Percentiles rank a stretch among this genome's conserved stretches.
These are phyloP conservation scores for Leptinotarsa haldemani DNA, from an alignment of 2,888 invertebrate genomes.

Conservation along the genomic window DNA sequence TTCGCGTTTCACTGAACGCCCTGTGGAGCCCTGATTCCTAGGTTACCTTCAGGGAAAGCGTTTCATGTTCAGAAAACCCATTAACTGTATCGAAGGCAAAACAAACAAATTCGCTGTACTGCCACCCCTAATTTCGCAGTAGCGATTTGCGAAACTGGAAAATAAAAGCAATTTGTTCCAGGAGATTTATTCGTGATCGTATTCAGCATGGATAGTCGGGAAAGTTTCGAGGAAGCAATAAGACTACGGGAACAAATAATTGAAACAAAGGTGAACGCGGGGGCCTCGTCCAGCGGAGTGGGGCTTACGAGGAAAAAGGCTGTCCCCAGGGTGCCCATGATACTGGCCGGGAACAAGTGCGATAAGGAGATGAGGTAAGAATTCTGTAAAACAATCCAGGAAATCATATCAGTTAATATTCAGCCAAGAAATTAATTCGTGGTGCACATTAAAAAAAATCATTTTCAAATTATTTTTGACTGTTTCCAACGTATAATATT, in stretches of 20 bases:
- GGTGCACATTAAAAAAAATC: neutral
- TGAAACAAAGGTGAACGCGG: constrained; percentile 83
- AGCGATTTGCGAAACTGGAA: neutral
- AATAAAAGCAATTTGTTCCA: constrained; percentile 40
- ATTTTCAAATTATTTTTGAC: neutral
- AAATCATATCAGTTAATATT: too few species aligned
- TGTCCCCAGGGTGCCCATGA: constrained; percentile 83
- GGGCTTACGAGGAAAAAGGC: constrained; percentile 70
- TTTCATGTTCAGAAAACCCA: too few species aligned
- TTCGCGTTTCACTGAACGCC: too few species aligned
- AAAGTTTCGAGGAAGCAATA: constrained; percentile 86
- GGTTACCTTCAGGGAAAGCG: too few species aligned
- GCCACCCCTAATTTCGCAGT: neutral
- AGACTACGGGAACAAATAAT: constrained; percentile 84
- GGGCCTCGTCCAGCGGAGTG: constrained; percentile 71
- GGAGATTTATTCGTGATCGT: constrained; percentile 77
- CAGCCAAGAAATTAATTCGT: too few species aligned
- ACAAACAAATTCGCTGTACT: neutral
- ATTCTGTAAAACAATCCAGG: neutral
- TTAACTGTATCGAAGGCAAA: too few species aligned
- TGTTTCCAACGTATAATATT: neutral
- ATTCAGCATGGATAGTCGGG: constrained; percentile 86
- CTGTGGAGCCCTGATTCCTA: too few species aligned
- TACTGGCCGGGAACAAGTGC: constrained; percentile 89
- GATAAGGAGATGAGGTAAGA: constrained; percentile 81